Percentiles rank a stretch among this genome's conserved stretches.
phyloP scores from a whole-genome alignment of 2,888 invertebrate genomes.

The Caradrina clavipalpis region DNA sequence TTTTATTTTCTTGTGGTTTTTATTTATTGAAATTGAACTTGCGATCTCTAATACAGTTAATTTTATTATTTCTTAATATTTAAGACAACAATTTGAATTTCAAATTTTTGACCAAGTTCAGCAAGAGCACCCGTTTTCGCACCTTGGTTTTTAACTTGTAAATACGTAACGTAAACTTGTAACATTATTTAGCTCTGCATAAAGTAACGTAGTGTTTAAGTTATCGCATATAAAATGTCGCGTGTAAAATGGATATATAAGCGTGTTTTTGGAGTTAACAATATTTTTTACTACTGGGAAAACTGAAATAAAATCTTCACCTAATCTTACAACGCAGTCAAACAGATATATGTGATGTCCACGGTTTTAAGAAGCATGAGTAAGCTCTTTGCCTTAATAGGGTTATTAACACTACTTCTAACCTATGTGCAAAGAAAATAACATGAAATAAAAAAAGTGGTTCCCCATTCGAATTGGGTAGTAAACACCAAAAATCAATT shows the following conservation, averaged over 20 bases:
- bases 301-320: background rate
- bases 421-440: background rate
- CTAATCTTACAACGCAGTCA: constrained; percentile 5
- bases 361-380: background rate
- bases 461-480: too few species aligned
- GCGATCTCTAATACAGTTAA: background rate
- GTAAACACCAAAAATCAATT: too few species aligned
- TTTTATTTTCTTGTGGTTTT: background rate
- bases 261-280: constrained; percentile 47
- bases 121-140: constrained; percentile 8
- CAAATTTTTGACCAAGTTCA: constrained; percentile 7
- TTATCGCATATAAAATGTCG: constrained; percentile 37
- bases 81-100: background rate
- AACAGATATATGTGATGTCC: constrained; percentile 6
- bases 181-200: constrained; percentile 47
- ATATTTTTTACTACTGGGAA: background rate
- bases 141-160: constrained; percentile 54
- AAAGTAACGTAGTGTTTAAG: constrained; percentile 59
- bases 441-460: background rate
- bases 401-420: too few species aligned
- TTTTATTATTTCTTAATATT: background rate
- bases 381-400: background rate
- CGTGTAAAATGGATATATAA: constrained; percentile 24
- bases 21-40: background rate
- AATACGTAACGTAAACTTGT: constrained; percentile 44